Evolutionary conservation across 2,797 vertebrate species (phyloP), one percentile per base, ranked within the genome.

Genomic region (Hapalemur alaotrensis): DNA sequence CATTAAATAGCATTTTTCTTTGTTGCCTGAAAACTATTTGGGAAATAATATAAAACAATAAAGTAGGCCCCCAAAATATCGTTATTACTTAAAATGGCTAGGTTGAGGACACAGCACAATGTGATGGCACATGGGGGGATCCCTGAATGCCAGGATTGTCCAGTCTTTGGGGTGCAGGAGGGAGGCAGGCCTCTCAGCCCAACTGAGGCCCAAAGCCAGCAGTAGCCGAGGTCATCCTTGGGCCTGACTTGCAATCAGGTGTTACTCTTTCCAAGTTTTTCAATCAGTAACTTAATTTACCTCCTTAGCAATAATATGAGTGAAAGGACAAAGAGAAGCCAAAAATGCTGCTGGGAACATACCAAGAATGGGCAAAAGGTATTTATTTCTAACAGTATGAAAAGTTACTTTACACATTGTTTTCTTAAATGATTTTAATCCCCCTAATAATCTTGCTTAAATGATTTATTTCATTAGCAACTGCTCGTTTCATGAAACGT

Each of bases 21-120:
- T 11, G 72, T 4, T 59, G 1, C 41, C 28, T 92, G 23, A 65
- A 80, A 70, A 50, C 7, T 65, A 11, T 87, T 90, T 91, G 41
- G 79, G 6, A 93, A 72, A 82, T 61, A 70, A 63, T 61, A 54
- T 59, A 75, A 93, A 82, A 80, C 41, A 69, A 52, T 79, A 61
- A 93, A 83, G 28, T 63, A 82, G 41, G 0, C 5, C 43, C 43
- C 43, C 43, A 46, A 46, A 46, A 8, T 35, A 46, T 20, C 57
- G 8, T 50, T 82, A 25, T 69, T 72, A 78, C 14, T 63, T 46
- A 43, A 7, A 92, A 48, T 25, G 18, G 12, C 30, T 83, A 65
- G 1, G 1, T 9, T 67, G 15, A 84, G 4, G 32, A 63, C 12
- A 50, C 0, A 63, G 41, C 5, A 73, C 12, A 52, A 11, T 30